A percentile compares a stretch with the other conserved stretches of the same genome.
phyloP scores from a whole-genome alignment of 2,113 vertebrate genomes.

The Herpetotheres cachinnans region DNA sequence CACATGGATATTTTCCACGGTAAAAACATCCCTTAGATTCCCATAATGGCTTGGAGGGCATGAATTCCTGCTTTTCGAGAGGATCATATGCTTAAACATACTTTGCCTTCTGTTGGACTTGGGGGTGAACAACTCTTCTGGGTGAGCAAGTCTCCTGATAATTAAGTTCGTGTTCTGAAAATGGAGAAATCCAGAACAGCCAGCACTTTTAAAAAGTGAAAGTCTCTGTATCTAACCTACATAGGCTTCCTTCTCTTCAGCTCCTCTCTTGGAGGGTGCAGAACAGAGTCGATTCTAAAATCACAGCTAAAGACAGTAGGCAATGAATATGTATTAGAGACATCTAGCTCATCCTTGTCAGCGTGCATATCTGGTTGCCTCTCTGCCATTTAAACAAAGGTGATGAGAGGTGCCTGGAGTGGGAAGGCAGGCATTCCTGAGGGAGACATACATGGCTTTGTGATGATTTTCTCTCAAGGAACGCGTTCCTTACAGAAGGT shows the following conservation, averaged over 20 bases:
- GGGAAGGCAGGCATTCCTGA: background rate
- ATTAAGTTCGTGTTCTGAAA: background rate
- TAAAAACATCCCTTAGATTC: background rate
- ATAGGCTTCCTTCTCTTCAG: background rate
- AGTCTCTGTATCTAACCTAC: background rate
- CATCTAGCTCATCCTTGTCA: background rate
- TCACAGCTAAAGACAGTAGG: background rate
- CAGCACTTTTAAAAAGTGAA: background rate
- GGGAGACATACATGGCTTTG: background rate
- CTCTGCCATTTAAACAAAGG: background rate
- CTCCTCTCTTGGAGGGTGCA: background rate
- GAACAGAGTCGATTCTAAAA: background rate
- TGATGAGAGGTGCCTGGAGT: background rate
- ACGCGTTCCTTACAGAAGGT: rapidly evolving
- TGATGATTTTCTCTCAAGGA: background rate
- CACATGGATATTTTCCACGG: background rate
- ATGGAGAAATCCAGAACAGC: background rate
- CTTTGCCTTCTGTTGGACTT: background rate
- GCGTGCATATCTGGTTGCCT: rapidly evolving
- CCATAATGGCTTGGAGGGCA: background rate
- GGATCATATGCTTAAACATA: background rate
- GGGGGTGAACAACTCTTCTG: background rate
- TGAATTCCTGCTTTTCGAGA: background rate
- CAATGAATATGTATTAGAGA: background rate
- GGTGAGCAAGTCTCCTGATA: background rate